These are phyloP conservation scores for Clinocottus analis DNA, from an alignment of 2,113 vertebrate species.

Conservation along the genomic window DNA sequence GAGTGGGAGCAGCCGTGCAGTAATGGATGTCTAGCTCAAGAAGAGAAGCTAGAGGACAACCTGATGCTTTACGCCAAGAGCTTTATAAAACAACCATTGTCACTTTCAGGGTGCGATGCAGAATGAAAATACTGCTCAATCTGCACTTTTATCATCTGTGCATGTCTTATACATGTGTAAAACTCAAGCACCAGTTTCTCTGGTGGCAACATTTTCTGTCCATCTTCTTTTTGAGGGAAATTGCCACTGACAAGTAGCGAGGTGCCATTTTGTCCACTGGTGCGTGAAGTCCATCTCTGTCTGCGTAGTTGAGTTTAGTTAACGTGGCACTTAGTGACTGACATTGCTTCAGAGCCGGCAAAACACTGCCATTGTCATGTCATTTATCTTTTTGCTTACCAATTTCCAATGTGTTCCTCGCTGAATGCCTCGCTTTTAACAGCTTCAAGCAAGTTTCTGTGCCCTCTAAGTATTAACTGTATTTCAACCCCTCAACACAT, in stretches of 20 bases:
- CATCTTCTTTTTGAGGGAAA: conserved; percentile 79
- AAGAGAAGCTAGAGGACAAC: conserved; percentile 42
- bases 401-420: conserved; percentile 60
- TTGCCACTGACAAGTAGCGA: conserved; percentile 79
- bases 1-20: conserved; percentile 60
- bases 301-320: conserved; percentile 76
- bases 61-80: conserved; percentile 3
- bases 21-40: conserved; percentile 74
- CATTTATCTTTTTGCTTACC: conserved; percentile 71
- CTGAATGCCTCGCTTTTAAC: conserved; percentile 53
- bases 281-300: conserved; percentile 81
- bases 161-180: conserved; percentile 43
- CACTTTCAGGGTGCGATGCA: conserved; percentile 16
- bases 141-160: conserved; percentile 29
- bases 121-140: conserved; percentile 6
- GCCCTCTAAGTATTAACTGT: conserved; percentile 52
- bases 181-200: conserved; percentile 56
- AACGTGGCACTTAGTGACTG: conserved; percentile 77
- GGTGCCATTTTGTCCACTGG: conserved; percentile 78
- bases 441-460: conserved; percentile 37
- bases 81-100: conserved; percentile 14
- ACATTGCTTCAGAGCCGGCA: conserved; percentile 68
- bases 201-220: conserved; percentile 59
- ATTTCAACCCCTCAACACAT: conserved; percentile 28
- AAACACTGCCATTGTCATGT: conserved; percentile 76